Base-by-base conservation (phyloP, 2,888 invertebrate species). In the Bombylius discolor region DNA sequence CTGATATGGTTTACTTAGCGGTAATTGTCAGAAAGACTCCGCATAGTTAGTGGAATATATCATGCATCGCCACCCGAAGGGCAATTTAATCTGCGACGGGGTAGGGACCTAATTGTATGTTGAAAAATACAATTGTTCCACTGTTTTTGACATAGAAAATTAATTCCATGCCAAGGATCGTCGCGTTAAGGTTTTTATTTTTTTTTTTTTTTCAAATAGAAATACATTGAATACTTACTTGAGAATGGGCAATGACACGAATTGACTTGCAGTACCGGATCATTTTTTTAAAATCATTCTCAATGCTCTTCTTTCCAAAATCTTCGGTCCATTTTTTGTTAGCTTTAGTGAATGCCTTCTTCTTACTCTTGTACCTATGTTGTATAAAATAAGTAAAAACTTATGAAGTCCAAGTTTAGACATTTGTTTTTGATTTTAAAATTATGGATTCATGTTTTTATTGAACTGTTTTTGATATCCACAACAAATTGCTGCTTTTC, bases 241-340 rank as follows among this genome's bases (percentile, higher is more conserved):
- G 99, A 60, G 99, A 98, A 76, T 99, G 99, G 57, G 92, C 95
- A 77, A 99, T 89, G 61, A 99, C 83, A 64, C 99, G 84, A 67
- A 99, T 86, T 62, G 93, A 93, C 70, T 88, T 91, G 82, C 99
- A 99, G 81, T 99, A 99, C 67, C 96, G 95, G 74, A 94, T 83
- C 82, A 99, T 96, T 77, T 96, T 97, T 77, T 87, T 88, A 72
- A 99, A 88, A 71, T 99, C 96, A 65, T 89, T 87, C 67, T 97
- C 96, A 74, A 99, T 97, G 62, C 93, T 90, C 77, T 95, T 93
- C 75, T 91, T 90, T 58, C 99, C 99, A 65, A 90, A 82, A 68
- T 93, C 91, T 79, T 98, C 98, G 67, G 90, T 88, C 98, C 99
- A 99, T 76, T 98, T 99, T 80, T 97, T 97, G 72, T 92, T 88